Evolutionary conservation across 2,888 invertebrate species (phyloP), one percentile per base, ranked within the genome.

Genomic region (Hyles lineata): DNA sequence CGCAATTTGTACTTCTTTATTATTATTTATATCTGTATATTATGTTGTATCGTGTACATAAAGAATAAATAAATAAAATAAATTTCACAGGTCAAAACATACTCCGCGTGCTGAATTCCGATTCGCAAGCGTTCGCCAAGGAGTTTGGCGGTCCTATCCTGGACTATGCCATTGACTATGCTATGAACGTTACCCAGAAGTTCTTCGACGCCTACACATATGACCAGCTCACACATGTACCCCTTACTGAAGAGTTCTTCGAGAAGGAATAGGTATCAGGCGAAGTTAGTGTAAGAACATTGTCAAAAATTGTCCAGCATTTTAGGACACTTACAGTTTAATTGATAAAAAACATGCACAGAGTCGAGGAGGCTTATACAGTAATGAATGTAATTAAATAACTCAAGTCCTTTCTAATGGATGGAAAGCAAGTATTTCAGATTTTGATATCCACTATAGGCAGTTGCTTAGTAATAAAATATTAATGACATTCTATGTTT

Each of bases 121-220:
- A 94, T 75, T 90, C 94, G 2, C 93, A 94, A 78, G 86, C 89
- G 6, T 89, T 94, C 60, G 94, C 94, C 50, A 88, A 90, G 71
- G 94, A 94, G 81, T 94, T 94, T 77, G 94, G 94, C 0, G 94
- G 90, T 0, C 94, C 94, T 0, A 94, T 94, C 73, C 87, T 94
- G 55, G 93, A 94, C 79, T 94, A 92, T 80, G 94, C 93, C 32
- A 93, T 94, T 32, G 92, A 92, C 71, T 94, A 93, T 76, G 91
- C 92, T 5, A 94, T 94, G 94, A 94, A 94, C 70, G 92, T 94
- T 58, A 94, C 94, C 0, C 94, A 94, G 77, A 79, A 87, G n/a
- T 94, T 94, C 87, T 94, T 94, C 77, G 85, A 91, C 74, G 87
- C 94, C 0, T 94, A 91, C 78, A 94, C 94, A 0, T 94, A 94